Base-by-base conservation (phyloP, 2,113 vertebrate species). In the Rhinogobius similis region DNA sequence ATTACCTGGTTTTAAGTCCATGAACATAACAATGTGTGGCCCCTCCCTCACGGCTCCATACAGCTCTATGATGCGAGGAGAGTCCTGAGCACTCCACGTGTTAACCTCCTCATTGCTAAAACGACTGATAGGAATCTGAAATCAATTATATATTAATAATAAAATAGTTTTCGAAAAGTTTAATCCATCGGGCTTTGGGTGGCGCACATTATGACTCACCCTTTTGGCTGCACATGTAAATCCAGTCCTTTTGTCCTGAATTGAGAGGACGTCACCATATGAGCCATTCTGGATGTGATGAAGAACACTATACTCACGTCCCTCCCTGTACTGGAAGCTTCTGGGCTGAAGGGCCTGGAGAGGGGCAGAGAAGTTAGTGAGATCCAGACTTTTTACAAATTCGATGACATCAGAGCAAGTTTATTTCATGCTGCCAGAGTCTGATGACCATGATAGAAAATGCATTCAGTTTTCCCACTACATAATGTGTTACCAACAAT, bases 181-280 rank as follows among this genome's bases (percentile, higher is more conserved):
- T 10, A 20, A 12, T 27, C 44, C 29, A 16, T 23, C 38, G 24
- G 39, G 26, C 36, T n/a, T 9, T 39, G 62, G 24, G 66, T 58
- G 70, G 50, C 64, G 73, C 29, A 23, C 29, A 46, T 75, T 14
- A 5, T 70, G 53, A 72, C 62, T 70, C 70, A 99, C 97, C 94
- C 93, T 96, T 77, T 99, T 99, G 83, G 96, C 96, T 23, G 97
- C 97, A 65, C 96, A 99, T 67, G 91, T 88, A 68, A 98, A 98
- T 27, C 95, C 94, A 0, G 95, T 96, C 79, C 87, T 92, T 52
- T 90, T 93, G 92, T 99, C 97, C 65, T 90, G 90, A 53, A 96
- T 88, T 13, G 94, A 93, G 90, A 96, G 95, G 0, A 98, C 97
- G 1, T 98, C 97, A 0, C 97, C 97, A 24, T 96, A 99, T 0